phyloP scores from a whole-genome alignment of 2,888 invertebrate species.

The Sarcophaga subvicina region DNA sequence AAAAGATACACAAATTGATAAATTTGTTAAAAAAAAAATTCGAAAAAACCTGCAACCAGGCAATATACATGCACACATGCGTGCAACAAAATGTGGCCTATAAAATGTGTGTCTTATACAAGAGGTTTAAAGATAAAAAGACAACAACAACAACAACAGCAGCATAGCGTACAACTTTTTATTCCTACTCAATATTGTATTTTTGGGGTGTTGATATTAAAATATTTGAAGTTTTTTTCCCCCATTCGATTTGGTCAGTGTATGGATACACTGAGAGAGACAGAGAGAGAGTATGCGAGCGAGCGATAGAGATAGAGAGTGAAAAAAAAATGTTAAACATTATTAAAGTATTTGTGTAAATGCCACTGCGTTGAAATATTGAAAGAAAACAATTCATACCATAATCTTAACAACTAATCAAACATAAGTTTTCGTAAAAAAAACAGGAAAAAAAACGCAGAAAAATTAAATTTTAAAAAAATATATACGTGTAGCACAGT shows the following conservation, averaged over 20 bases:
- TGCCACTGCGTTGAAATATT: slow-evolving; percentile 69
- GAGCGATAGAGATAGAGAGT: neutral
- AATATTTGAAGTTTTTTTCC: slow-evolving; percentile 7
- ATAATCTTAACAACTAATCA: slow-evolving; percentile 69
- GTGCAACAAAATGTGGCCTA: slow-evolving; percentile 7
- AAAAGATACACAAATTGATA: slow-evolving; percentile 70
- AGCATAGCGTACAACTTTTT: slow-evolving; percentile 9
- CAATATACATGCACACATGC: neutral
- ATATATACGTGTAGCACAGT: neutral
- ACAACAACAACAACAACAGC: neutral
- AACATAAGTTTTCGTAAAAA: slow-evolving; percentile 57
- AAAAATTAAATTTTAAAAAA: slow-evolving; percentile 27
- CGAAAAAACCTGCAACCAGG: slow-evolving; percentile 15
- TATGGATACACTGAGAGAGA: neutral
- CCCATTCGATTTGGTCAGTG: slow-evolving; percentile 47
- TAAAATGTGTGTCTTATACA: slow-evolving; percentile 29
- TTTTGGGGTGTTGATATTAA: slow-evolving; percentile 55
- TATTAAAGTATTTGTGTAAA: slow-evolving; percentile 68
- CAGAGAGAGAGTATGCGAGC: neutral
- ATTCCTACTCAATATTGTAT: slow-evolving; percentile 35
- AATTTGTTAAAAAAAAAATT: slow-evolving; percentile 56
- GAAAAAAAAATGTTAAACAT: slow-evolving; percentile 60
- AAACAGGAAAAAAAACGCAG: slow-evolving; percentile 2
- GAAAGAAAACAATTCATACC: slow-evolving; percentile 56
- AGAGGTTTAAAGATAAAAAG: neutral